Percentiles rank a stretch among this genome's conserved stretches.
Evolutionary conservation across 2,113 vertebrate genomes (phyloP).

Genomic region (Sceloporus tristichus): DNA sequence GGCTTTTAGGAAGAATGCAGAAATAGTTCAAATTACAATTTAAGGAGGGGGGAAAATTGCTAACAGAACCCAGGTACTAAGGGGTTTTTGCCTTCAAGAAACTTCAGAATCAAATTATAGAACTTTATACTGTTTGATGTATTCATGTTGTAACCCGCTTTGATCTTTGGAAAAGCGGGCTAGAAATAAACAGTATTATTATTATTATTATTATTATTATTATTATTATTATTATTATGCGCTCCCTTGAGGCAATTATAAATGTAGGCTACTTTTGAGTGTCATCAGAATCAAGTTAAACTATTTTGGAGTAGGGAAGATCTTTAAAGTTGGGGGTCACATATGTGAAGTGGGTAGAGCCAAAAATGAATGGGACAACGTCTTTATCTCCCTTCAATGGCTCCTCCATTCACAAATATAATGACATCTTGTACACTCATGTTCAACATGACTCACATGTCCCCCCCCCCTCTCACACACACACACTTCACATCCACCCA

Average conservation of each 20-base stretch:
- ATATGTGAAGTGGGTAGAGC: background rate
- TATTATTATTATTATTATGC: no score
- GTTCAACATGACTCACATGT: background rate
- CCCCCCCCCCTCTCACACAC: background rate
- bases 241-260: background rate
- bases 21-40: conserved; percentile 71
- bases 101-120: no score
- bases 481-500: background rate
- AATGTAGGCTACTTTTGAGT: background rate
- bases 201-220: no score
- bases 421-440: background rate
- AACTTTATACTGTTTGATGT: no score
- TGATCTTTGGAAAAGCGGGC: no score
- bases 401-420: background rate
- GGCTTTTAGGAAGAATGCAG: conserved; percentile 62
- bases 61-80: conserved; percentile 40
- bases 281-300: background rate
- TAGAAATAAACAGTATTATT: no score
- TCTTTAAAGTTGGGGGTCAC: background rate
- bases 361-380: background rate
- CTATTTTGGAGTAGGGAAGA: background rate
- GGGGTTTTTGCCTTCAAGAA: conserved; percentile 18
- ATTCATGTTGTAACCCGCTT: no score
- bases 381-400: background rate
- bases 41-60: conserved; percentile 47